A percentile compares a stretch with the other conserved stretches of the same genome.
phyloP scores from a whole-genome alignment of 2,797 vertebrate species.

The Mus caroli region DNA sequence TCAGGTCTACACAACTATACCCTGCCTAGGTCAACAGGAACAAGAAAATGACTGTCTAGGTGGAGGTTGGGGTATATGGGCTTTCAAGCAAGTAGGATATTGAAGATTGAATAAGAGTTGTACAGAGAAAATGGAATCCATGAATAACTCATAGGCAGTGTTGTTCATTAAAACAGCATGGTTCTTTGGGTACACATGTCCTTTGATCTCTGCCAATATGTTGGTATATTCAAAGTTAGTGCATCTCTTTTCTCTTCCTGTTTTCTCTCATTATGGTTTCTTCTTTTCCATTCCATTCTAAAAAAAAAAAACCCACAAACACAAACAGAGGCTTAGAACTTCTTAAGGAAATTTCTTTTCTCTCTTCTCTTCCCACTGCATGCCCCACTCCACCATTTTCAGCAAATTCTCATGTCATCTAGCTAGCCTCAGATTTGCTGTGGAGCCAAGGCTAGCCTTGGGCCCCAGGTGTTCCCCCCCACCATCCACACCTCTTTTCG shows the following conservation, averaged over 20 bases:
- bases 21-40: neutral
- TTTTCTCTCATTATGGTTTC: neutral
- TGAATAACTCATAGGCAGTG: neutral
- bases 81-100: conserved; percentile 8
- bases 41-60: neutral
- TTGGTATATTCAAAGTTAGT: conserved; percentile 1
- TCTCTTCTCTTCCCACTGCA: neutral
- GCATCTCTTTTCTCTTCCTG: neutral
- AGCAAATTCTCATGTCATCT: neutral
- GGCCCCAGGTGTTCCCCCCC: neutral
- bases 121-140: neutral
- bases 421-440: neutral
- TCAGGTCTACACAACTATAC: neutral
- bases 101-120: conserved; percentile 23
- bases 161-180: neutral
- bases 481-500: neutral
- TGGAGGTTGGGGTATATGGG: neutral
- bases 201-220: neutral
- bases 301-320: neutral
- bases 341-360: neutral
- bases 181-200: neutral
- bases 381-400: neutral
- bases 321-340: conserved; percentile 6
- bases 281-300: neutral
- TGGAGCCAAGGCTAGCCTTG: neutral